Base-by-base conservation (phyloP, 2,113 vertebrate genomes). In the Prochilodus magdalenae region DNA sequence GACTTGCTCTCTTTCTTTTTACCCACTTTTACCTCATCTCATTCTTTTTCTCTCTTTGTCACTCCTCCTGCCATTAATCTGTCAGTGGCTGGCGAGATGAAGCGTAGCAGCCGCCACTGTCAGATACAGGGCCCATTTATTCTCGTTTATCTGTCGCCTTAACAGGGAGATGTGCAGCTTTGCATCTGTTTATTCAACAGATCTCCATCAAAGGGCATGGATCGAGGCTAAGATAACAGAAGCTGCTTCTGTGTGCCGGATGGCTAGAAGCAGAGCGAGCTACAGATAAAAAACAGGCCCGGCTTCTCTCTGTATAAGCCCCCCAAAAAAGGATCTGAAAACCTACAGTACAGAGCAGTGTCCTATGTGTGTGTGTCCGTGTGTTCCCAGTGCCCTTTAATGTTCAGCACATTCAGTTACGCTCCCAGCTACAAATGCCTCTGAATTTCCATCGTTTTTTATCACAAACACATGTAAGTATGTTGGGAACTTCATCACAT, bases 81-180 rank as follows among this genome's bases (percentile, higher is more conserved):
- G 83, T 82, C 73, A n/a, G 66, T 30, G 30, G 70, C 74, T 22
- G n/a, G 13, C 15, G 63, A 85, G 81, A 88, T 91, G 84, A 90
- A 87, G 82, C 3, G 11, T n/a, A 5, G 71, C 69, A 63, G 57
- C 26, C 59, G 62, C 70, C 44, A 57, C 75, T 89, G 27, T 55
- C 55, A 80, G 80, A 81, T 27, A 22, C 20, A 71, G 15, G 51
- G 73, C 47, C 44, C 60, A 44, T 86, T 85, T 73, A 24, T 83
- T 82, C 67, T 88, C 51, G 40, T 75, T 75, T 83, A 8, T 74
- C 82, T 89, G 76, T 86, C 77, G 82, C 77, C 75, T 88, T 73
- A 59, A 76, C 74, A 18, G 67, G 65, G 80, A 79, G 66, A 78
- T 22, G 51, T 5, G 33, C 7, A 24, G 57, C 65, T 47, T 18